Evolutionary conservation across 2,113 vertebrate species (phyloP).

Genomic region (Hemibagrus wyckioides): DNA sequence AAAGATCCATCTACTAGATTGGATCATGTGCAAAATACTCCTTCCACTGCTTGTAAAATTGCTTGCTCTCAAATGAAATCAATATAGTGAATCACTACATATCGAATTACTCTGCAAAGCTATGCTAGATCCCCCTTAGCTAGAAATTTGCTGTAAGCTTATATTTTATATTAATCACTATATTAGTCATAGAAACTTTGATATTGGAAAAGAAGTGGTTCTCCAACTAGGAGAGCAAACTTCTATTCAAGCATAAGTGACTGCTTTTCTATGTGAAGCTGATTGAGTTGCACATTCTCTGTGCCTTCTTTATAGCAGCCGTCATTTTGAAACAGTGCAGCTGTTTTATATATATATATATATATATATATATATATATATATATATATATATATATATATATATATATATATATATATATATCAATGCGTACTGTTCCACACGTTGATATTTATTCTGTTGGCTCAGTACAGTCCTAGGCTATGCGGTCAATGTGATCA

Average conservation of each 20-base stretch:
- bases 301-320: neutral
- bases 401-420: neutral
- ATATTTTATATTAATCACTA: neutral
- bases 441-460: neutral
- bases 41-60: constrained; percentile 18
- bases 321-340: neutral
- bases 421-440: neutral
- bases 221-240: neutral
- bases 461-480: neutral
- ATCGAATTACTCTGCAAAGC: constrained; percentile 28
- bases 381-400: neutral
- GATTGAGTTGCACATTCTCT: neutral
- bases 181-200: neutral
- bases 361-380: neutral
- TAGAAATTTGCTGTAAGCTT: neutral
- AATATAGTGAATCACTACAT: constrained; percentile 30
- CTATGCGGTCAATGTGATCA: neutral
- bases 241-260: neutral
- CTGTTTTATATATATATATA: neutral
- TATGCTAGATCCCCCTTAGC: neutral
- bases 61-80: constrained; percentile 35
- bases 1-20: constrained; percentile 29
- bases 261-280: neutral
- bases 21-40: constrained; percentile 18
- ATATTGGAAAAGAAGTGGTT: neutral